Evolutionary conservation across 2,888 invertebrate species (phyloP), one percentile per base, ranked within the genome.

Genomic region (Plemyria rubiginata): DNA sequence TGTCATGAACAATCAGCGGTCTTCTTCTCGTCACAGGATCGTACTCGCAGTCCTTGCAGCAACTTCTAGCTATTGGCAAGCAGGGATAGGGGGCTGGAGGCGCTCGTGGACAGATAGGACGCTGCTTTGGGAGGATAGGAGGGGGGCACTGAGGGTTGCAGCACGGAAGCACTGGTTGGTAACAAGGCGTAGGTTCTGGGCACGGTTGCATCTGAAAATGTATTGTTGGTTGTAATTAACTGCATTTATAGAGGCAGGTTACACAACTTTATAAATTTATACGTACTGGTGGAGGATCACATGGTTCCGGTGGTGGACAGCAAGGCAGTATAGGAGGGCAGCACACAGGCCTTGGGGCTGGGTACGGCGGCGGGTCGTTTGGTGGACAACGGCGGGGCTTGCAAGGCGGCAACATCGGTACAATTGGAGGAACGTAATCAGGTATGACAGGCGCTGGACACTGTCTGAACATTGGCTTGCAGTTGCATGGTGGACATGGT

Each of bases 21-120:
- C 94, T 86, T 67, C 94, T 91, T 12, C 93, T 88, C 0, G 94
- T 94, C 54, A 94, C 93, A 2, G 94, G 94, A 64, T 94, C 94
- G n/a, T 85, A 49, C 66, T 86, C 82, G 70, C 90, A 87, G 55
- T 81, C 62, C 0, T 88, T 85, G 50, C 93, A 94, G 66, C 85
- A 86, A 46, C 93, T 93, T 60, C 93, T 88, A 60, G 81, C 73
- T 0, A 94, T 67, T 0, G 93, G 93, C 8, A 94, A 76, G 66
- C 93, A 93, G 0, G 94, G 94, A 49, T 88, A 93, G 0, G 82
- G 84, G 4, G 80, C 75, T 7, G 88, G 93, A 0, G 91, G 90
- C 1, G 92, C 81, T 62, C 92, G 80, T 2, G 92, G 92, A 60
- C 91, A 92, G 52, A 91, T 90, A 0, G 92, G 92, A 7, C 90